A percentile compares a stretch with the other conserved stretches of the same genome.
These are phyloP conservation scores for Polypedilum pembai DNA, from an alignment of 1,140 invertebrate species.

Conservation along the genomic window DNA sequence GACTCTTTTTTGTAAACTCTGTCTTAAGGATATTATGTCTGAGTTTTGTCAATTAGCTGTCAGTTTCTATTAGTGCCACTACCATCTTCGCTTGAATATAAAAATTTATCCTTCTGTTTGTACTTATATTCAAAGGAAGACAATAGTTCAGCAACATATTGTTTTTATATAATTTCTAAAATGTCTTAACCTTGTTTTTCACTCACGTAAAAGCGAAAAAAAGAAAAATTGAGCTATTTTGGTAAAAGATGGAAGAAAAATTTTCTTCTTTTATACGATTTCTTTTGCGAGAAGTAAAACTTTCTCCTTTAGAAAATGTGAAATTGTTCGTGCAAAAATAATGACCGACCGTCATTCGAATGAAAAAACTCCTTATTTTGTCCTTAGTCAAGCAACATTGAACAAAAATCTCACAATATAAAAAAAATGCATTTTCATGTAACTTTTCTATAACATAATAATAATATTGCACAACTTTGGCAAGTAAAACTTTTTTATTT, in stretches of 20 bases:
- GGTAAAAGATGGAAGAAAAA: background rate
- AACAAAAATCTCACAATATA: background rate
- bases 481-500: background rate
- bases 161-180: too few species aligned
- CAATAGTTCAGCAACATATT: too few species aligned
- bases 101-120: too few species aligned
- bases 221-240: too few species aligned
- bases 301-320: background rate
- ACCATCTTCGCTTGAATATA: too few species aligned
- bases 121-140: too few species aligned
- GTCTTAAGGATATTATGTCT: too few species aligned
- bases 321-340: slow-evolving; percentile 18
- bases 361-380: background rate
- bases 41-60: too few species aligned
- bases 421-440: slow-evolving; percentile 13
- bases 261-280: background rate
- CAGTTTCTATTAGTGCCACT: too few species aligned
- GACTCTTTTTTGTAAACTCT: too few species aligned
- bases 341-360: slow-evolving; percentile 3
- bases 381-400: slow-evolving; percentile 11
- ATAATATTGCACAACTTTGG: background rate
- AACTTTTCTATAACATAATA: slow-evolving; percentile 16
- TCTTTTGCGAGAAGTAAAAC: background rate
- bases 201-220: too few species aligned
- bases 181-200: too few species aligned